Conservation (phyloP, 2,113 vertebrate species). For the Toxotes chatareus region DNA sequence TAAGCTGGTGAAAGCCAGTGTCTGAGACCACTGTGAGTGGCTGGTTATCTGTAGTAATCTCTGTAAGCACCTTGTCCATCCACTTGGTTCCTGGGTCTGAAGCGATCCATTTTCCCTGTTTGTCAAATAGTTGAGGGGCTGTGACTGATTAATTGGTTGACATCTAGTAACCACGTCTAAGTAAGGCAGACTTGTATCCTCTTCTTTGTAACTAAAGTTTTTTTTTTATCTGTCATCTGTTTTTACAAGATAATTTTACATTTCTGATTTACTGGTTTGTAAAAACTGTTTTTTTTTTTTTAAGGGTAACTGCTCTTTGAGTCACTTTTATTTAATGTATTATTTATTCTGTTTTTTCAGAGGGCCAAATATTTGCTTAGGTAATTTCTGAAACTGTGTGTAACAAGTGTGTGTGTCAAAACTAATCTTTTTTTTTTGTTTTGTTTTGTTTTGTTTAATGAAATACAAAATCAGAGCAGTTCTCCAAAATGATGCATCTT, state of each 20-base stretch:
- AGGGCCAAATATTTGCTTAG: background rate
- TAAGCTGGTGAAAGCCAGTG: background rate
- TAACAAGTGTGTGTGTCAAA: background rate
- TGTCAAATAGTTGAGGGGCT: too few relatives aligned
- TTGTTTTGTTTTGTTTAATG: background rate
- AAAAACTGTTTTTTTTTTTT: conserved; percentile 12
- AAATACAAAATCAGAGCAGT: background rate
- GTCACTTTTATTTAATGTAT: background rate
- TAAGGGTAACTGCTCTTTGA: background rate
- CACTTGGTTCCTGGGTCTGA: too few relatives aligned
- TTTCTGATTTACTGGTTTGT: background rate
- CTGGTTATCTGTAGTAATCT: background rate
- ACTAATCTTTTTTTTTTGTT: background rate
- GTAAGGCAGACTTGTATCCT: background rate
- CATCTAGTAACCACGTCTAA: background rate
- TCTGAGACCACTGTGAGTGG: background rate
- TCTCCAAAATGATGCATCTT: background rate
- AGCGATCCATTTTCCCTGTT: too few relatives aligned
- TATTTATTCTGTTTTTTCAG: conserved; percentile 16
- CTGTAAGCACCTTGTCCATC: background rate
- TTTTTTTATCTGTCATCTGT: too few relatives aligned
- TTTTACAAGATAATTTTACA: background rate
- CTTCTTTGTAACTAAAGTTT: background rate
- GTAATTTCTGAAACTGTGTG: conserved; percentile 23
- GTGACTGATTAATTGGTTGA: too few relatives aligned